A percentile compares a stretch with the other conserved stretches of the same genome.
Evolutionary conservation across 2,113 vertebrate species (phyloP).

Genomic region (Camelus bactrianus): DNA sequence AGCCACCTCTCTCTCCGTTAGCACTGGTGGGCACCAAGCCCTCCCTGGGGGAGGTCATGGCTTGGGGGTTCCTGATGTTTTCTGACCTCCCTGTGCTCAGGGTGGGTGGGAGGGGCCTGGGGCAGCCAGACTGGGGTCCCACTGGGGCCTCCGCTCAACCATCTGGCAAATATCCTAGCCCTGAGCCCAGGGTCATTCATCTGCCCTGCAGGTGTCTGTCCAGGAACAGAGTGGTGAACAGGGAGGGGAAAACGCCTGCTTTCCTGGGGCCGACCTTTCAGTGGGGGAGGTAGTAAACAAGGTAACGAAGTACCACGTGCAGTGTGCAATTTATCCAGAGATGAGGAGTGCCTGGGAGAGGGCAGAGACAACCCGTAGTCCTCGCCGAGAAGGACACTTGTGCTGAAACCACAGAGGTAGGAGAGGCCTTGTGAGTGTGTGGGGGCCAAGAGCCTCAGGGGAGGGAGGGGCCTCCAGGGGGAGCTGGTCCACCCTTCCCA

Average conservation of each 20-base stretch:
- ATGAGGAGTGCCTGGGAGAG: background rate
- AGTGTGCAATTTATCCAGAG: rapidly evolving
- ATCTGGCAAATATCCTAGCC: rapidly evolving
- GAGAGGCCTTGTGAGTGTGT: background rate
- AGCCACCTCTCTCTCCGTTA: background rate
- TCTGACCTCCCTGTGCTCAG: background rate
- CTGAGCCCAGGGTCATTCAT: background rate
- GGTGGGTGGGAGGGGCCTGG: background rate
- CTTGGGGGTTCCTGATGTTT: background rate
- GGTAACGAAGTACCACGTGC: too few relatives aligned
- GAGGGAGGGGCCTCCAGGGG: background rate
- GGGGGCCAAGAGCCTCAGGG: background rate
- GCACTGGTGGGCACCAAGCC: background rate
- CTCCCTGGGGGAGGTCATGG: rapidly evolving
- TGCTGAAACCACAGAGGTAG: background rate
- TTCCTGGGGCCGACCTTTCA: rapidly evolving
- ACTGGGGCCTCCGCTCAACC: background rate
- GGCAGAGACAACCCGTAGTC: background rate
- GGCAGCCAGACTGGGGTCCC: background rate
- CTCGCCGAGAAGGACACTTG: background rate
- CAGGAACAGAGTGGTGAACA: background rate
- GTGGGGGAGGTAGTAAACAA: background rate
- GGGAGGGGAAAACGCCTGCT: background rate
- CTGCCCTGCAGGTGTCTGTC: rapidly evolving
- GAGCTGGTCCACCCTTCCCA: rapidly evolving